Base-by-base conservation (phyloP, 2,888 invertebrate species). In the Tuta absoluta region DNA sequence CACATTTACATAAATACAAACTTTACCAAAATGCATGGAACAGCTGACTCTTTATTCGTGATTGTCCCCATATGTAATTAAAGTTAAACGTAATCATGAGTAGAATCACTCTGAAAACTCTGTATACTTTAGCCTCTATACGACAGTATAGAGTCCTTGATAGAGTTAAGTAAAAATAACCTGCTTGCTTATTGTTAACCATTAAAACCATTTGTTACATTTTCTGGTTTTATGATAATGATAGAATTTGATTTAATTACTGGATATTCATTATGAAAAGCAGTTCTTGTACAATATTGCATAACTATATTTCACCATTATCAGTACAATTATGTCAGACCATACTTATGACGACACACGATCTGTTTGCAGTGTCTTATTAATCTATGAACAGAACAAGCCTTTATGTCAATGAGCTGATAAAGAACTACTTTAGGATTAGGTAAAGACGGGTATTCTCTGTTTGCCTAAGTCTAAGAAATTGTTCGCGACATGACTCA, bases 391-490 rank as follows among this genome's bases (percentile, higher is more conserved):
- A 45, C 45, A 45, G 45, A 45, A 17, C n/a, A 45, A 4, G n/a
- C n/a, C 5, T 7, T n/a, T n/a, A 45, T 45, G 45, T 5, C n/a
- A 45, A 45, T 45, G n/a, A n/a, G 33, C 33, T 33, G 33, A 33
- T 33, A 33, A 33, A 33, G 10, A 10, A 33, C 33, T 33, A 33
- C 33, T 33, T 33, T 7, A 33, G 8, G 10, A 33, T 33, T 33
- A 45, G 1, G n/a, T 45, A 17, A n/a, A 45, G n/a, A n/a, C 28
- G 56, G 17, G 56, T 56, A 33, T 56, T 56, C 33, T 56, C 56
- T 56, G 56, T 56, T 56, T 56, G 56, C 33, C 11, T 17, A 33
- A 4, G n/a, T 45, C 7, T 45, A 45, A n/a, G 45, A 45, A 17
- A 45, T n/a, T 45, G 14, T 56, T 56, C 14, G 5, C 5, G 28